Base-by-base conservation (phyloP, 2,888 invertebrate genomes). In the Drosophila eohydei region DNA sequence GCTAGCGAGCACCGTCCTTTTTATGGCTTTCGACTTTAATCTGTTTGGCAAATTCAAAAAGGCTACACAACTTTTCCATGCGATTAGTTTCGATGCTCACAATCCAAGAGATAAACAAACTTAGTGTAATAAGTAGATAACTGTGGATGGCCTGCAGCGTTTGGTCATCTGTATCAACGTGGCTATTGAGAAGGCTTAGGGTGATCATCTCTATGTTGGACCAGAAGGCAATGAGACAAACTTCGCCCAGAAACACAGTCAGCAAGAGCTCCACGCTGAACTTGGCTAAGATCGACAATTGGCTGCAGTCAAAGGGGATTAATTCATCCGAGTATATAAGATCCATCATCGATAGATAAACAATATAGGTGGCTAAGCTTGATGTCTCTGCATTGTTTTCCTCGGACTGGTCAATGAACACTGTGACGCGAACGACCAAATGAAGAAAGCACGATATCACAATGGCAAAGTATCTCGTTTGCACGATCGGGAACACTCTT, bases 341-440 rank as follows among this genome's bases (percentile, higher is more conserved):
- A 7, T 62, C 77, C 66, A 76, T 66, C 8, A 75, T 28, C 7
- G 77, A 55, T 0, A 76, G 8, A 46, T 75, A 76, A 38, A 71
- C 48, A 6, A 76, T 34, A 12, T 60, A 46, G 14, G 51, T 56
- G 8, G 57, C 66, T 11, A 63, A 0, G 6, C 34, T 9, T 0
- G 71, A 48, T 0, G 40, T 44, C 8, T 48, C 43, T 2, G 7
- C 2, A 8, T 16, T 21, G 3, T 12, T 14, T 0, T 36, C 56
- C 4, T 28, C 0, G 4, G 34, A 2, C 43, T 66, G 52, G 11
- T 75, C 56, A 2, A 75, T 34, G 9, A 75, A 71, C 5, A 75
- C 1, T 7, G 71, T 36, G 7, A 62, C 66, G n/a, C 56, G 9
- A 2, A 57, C 12, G n/a, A 34, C 28, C 38, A 76, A 6, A 32